Evolutionary conservation across 2,888 invertebrate genomes (phyloP).

Genomic region (Sipha maydis): DNA sequence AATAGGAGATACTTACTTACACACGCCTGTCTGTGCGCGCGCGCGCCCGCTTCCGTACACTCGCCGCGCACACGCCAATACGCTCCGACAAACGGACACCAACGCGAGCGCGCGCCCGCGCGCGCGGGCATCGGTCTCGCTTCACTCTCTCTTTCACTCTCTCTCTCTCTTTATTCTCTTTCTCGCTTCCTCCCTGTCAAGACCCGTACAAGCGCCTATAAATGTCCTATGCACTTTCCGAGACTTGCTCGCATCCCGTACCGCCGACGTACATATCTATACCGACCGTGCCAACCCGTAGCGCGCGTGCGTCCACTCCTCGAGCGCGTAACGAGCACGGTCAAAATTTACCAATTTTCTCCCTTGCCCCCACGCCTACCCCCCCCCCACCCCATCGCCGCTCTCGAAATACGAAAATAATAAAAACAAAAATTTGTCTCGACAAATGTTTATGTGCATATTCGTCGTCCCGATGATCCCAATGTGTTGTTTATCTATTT

Average conservation of each 20-base stretch:
- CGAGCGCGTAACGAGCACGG: background rate
- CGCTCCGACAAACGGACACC: background rate
- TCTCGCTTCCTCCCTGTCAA: background rate
- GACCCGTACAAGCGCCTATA: background rate
- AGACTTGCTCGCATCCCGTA: constrained; percentile 21
- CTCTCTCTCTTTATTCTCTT: too few species aligned
- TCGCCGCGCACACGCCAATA: background rate
- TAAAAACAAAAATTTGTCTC: too few species aligned
- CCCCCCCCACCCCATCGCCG: too few species aligned
- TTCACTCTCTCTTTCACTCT: too few species aligned
- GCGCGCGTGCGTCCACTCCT: background rate
- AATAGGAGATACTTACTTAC: constrained; percentile 45
- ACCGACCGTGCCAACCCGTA: background rate
- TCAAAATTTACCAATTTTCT: background rate
- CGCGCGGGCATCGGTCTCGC: too few species aligned
- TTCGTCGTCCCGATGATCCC: too few species aligned
- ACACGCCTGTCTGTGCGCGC: background rate
- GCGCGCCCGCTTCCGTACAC: background rate
- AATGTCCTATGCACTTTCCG: constrained; percentile 29
- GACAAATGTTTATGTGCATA: too few species aligned
- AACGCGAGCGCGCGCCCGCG: too few species aligned
- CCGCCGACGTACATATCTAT: constrained; percentile 1
- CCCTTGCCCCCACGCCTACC: too few species aligned
- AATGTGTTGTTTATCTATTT: too few species aligned
- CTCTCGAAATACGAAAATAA: too few species aligned